phyloP scores from a whole-genome alignment of 2,113 vertebrate genomes.

The Xenotilapia caudafasciata region DNA sequence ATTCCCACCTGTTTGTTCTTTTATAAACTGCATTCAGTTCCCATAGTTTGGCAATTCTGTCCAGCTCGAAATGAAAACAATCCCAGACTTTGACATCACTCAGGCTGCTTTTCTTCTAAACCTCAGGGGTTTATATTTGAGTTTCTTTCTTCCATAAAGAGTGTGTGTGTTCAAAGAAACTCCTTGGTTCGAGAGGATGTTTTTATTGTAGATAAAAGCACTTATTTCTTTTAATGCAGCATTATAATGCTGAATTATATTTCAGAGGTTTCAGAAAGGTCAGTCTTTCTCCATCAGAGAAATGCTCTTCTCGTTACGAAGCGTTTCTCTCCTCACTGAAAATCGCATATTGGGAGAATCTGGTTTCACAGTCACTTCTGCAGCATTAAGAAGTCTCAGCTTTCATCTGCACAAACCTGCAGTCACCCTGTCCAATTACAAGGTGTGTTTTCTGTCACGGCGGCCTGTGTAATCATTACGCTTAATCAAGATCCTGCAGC shows the following conservation, averaged over 20 bases:
- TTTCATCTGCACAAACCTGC: not conserved
- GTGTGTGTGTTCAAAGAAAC: not conserved
- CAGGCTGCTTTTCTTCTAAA: not conserved
- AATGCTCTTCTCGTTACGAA: not conserved
- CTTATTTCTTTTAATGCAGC: not conserved
- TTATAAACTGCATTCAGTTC: not conserved
- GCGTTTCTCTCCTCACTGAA: not conserved
- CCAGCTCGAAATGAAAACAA: not conserved
- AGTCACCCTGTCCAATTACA: not conserved
- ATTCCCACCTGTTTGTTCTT: not conserved
- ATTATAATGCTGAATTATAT: not conserved
- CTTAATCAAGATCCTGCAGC: slow-evolving; percentile 22
- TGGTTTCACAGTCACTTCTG: not conserved
- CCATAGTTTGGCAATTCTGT: not conserved
- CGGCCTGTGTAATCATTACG: not conserved
- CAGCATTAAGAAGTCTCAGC: not conserved
- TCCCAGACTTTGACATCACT: not conserved
- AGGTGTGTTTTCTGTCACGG: not conserved
- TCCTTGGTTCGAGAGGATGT: not conserved
- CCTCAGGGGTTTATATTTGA: not conserved
- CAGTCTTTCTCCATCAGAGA: not conserved
- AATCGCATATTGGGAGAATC: not conserved
- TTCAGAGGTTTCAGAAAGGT: not conserved
- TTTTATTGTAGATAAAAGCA: not conserved
- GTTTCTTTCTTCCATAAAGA: not conserved